These are phyloP conservation scores for Odontomachus brunneus DNA, from an alignment of 1,140 invertebrate species.

Conservation along the genomic window DNA sequence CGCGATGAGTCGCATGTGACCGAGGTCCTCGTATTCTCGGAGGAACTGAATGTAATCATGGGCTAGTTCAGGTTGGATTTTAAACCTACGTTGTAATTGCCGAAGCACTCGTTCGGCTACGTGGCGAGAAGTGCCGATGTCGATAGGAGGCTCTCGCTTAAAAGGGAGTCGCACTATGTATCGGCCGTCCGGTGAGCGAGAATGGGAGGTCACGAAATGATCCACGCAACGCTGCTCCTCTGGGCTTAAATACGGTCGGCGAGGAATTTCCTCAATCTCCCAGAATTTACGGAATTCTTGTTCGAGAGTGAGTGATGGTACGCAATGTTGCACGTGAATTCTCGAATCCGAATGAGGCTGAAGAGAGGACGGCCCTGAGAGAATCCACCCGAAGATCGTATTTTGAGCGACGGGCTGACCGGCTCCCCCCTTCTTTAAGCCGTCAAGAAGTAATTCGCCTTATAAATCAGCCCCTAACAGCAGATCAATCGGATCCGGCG, in stretches of 20 bases:
- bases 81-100: too few relatives aligned
- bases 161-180: background rate
- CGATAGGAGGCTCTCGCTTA: background rate
- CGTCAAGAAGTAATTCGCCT: too few relatives aligned
- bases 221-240: background rate
- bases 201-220: background rate
- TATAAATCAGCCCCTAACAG: too few relatives aligned
- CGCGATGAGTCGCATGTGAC: conserved; percentile 17
- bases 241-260: background rate
- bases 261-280: background rate
- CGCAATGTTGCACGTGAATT: background rate
- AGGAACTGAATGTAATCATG: background rate
- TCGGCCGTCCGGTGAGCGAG: background rate
- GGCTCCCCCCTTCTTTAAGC: too few relatives aligned
- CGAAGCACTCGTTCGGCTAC: too few relatives aligned
- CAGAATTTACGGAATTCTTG: background rate
- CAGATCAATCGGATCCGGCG: too few relatives aligned
- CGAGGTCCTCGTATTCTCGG: background rate
- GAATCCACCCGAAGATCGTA: too few relatives aligned
- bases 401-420: too few relatives aligned
- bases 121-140: background rate
- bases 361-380: too few relatives aligned
- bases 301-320: conserved; percentile 6
- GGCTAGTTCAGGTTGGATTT: too few relatives aligned
- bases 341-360: too few relatives aligned